These are phyloP conservation scores for Anguilla japonica DNA, from an alignment of 2,113 vertebrate genomes.

Conservation along the genomic window DNA sequence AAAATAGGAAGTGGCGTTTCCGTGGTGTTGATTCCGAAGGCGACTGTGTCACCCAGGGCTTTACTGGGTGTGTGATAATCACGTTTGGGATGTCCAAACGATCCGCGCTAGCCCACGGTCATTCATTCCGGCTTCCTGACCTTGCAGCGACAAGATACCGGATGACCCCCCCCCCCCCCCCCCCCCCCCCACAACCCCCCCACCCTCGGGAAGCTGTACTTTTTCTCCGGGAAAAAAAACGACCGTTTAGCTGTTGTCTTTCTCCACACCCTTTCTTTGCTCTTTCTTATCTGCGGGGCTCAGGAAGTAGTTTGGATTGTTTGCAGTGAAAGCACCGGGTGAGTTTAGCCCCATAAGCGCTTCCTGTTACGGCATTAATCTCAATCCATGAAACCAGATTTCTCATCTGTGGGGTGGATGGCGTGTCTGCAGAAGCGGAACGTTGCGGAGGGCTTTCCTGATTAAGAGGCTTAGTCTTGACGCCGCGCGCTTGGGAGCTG, in stretches of 20 bases:
- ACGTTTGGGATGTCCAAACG: neutral
- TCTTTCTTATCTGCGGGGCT: slow-evolving; percentile 76
- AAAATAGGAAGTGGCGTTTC: neutral
- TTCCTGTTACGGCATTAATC: slow-evolving; percentile 85
- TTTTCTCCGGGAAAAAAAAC: slow-evolving; percentile 65
- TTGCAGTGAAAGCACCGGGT: slow-evolving; percentile 79
- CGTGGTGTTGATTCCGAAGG: neutral
- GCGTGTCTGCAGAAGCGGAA: slow-evolving; percentile 51
- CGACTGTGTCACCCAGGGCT: neutral
- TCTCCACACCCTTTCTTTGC: slow-evolving; percentile 53
- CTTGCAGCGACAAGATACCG: slow-evolving; percentile 3
- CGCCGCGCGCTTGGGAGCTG: slow-evolving; percentile 43
- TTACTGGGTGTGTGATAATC: neutral
- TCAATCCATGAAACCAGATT: slow-evolving; percentile 85
- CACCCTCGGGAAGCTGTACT: slow-evolving; percentile 70
- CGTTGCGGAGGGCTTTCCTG: slow-evolving; percentile 81
- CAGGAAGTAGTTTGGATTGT: slow-evolving; percentile 84
- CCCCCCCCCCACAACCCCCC: too few relatives aligned
- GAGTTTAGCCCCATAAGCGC: slow-evolving; percentile 80
- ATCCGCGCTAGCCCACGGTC: neutral
- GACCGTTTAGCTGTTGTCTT: slow-evolving; percentile 70
- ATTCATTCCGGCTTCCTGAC: neutral
- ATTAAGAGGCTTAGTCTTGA: slow-evolving; percentile 82
- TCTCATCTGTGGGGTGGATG: slow-evolving; percentile 76
- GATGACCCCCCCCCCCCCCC: neutral